Base-by-base conservation (phyloP, 2,888 invertebrate species). In the Agrenia bidenticulata region DNA sequence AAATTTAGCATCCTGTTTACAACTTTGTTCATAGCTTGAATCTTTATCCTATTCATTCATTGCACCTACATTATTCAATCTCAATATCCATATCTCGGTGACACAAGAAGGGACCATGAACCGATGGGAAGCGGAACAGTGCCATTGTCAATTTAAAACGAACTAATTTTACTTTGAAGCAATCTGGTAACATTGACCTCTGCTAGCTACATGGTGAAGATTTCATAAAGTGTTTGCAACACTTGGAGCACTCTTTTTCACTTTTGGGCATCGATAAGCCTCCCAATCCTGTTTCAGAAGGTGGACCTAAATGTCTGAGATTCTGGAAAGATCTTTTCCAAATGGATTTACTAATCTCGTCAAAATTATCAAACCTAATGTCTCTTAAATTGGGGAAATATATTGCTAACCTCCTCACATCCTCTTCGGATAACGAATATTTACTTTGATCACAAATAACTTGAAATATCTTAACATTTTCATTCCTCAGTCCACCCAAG, bases 161-260 rank as follows among this genome's bases (percentile, higher is more conserved):
- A n/a, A n/a, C n/a, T n/a, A n/a, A n/a, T n/a, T n/a, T n/a, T n/a
- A n/a, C n/a, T n/a, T n/a, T n/a, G n/a, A n/a, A 32, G 32, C 32
- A 32, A 32, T 32, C 32, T 7, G 5, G 32, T 32, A 32, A 32
- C 4, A 32, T 32, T 11, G 32, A 32, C 32, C 11, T 32, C 11
- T 32, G 32, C 11, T 32, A 32, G 32, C 32, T 32, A 32, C 32
- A 32, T 7, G 32, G 32, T 32, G 32, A 32, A 11, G 32, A 11
- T 11, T 32, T 32, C 32, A 32, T 32, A 32, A 11, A 32, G 32
- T 32, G 32, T 32, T 32, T 32, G 32, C 32, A 55, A 55, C 55
- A 63, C 27, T 49, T 49, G 24, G 49, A 56, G 56, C 63, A 63
- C 23, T 57, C 63, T 21, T 23, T 57, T 37, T 63, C 63, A 50